These are phyloP conservation scores for Pipistrellus nathusii DNA, from an alignment of 2,797 vertebrate species.

Conservation along the genomic window DNA sequence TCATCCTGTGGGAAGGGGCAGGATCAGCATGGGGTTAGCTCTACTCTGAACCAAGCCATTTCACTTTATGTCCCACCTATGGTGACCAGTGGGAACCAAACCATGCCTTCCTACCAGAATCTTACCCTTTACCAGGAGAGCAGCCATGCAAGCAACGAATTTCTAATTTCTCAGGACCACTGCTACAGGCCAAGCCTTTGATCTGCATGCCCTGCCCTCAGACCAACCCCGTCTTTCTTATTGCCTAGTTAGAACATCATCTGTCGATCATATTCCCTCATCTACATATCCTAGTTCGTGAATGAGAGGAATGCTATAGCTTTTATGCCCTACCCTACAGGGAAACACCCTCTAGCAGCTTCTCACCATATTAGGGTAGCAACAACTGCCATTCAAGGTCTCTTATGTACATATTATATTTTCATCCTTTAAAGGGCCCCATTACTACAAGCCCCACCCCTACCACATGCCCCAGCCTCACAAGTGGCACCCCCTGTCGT, in stretches of 20 bases:
- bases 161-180: background rate
- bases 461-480: background rate
- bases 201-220: background rate
- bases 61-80: background rate
- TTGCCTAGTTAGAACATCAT: background rate
- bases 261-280: background rate
- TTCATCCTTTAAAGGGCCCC: background rate
- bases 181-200: background rate
- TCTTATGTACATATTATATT: background rate
- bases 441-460: background rate
- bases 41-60: background rate
- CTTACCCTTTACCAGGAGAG: background rate
- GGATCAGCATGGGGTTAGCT: background rate
- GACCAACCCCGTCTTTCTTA: background rate
- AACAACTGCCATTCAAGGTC: background rate
- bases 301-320: background rate
- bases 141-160: background rate
- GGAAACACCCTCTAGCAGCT: background rate
- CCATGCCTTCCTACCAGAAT: background rate
- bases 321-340: background rate
- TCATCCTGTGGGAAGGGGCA: conserved; percentile 90
- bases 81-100: background rate
- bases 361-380: background rate
- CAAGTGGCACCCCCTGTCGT: background rate
- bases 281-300: background rate